Evolutionary conservation across 2,113 vertebrate species (phyloP).

Genomic region (Cololabis saira): DNA sequence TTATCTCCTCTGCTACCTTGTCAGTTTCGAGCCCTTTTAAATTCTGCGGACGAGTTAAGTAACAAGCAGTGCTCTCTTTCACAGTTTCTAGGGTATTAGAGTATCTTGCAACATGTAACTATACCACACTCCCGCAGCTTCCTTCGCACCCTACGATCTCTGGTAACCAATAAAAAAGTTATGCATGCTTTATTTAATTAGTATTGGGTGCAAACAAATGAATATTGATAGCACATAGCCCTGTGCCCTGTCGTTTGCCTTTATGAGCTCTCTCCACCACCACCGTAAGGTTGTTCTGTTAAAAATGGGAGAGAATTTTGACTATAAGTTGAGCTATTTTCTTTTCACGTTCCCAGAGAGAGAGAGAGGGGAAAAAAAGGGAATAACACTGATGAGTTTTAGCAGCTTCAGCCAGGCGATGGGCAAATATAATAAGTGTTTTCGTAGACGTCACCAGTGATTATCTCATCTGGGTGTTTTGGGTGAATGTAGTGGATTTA

Average conservation of each 20-base stretch:
- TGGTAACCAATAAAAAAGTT: constrained; percentile 70
- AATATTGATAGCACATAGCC: constrained; percentile 68
- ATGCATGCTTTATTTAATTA: constrained; percentile 77
- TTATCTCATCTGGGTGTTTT: constrained; percentile 89
- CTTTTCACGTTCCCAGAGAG: constrained; percentile 75
- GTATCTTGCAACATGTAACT: constrained; percentile 3
- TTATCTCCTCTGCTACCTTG: constrained; percentile 78
- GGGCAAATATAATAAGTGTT: constrained; percentile 95
- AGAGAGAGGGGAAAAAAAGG: constrained; percentile 33
- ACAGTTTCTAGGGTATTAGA: no score
- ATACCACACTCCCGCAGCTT: constrained; percentile 22
- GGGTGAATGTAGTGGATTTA: constrained; percentile 93
- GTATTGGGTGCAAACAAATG: constrained; percentile 76
- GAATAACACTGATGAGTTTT: constrained; percentile 91
- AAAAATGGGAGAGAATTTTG: constrained; percentile 72
- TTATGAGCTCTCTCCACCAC: constrained; percentile 52
- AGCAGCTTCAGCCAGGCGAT: constrained; percentile 93
- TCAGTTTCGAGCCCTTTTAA: constrained; percentile 70
- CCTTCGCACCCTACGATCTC: constrained; percentile 54
- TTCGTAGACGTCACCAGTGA: constrained; percentile 88
- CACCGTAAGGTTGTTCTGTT: constrained; percentile 64
- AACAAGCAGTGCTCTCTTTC: constrained; percentile 6
- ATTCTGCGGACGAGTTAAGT: constrained; percentile 54
- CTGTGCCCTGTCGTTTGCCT: constrained; percentile 50
- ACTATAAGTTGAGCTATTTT: constrained; percentile 75